A percentile compares a stretch with the other conserved stretches of the same genome.
Evolutionary conservation across 2,113 vertebrate species (phyloP).

Genomic region (Periophthalmodon schlosseri): DNA sequence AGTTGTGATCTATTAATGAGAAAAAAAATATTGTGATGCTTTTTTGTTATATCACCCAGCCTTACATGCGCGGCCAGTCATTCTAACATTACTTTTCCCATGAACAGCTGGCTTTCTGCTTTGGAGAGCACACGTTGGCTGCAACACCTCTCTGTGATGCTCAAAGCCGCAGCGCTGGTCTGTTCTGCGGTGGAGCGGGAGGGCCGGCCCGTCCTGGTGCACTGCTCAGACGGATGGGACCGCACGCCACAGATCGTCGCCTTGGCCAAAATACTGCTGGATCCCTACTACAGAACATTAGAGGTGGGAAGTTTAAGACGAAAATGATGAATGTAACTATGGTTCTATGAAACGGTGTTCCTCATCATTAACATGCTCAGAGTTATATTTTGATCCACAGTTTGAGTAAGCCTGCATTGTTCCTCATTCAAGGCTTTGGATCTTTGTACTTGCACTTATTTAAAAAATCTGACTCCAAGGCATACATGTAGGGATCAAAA

Average conservation of each 20-base stretch:
- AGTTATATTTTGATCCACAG: no score
- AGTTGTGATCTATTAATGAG: no score
- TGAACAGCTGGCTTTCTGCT: conserved; percentile 92
- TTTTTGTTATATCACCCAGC: no score
- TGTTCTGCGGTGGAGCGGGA: conserved; percentile 91
- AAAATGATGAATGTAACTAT: no score
- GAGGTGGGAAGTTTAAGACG: conserved; percentile 78
- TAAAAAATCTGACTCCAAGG: no score
- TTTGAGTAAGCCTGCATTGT: no score
- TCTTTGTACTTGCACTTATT: no score
- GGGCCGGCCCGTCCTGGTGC: conserved; percentile 92
- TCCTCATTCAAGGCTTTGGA: no score
- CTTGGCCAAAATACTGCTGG: conserved; percentile 90
- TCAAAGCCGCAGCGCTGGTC: conserved; percentile 94
- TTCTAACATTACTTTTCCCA: background rate
- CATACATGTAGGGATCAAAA: no score
- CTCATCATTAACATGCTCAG: no score
- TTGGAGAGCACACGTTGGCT: conserved; percentile 98
- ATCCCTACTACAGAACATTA: conserved; percentile 96
- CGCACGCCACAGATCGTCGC: conserved; percentile 96
- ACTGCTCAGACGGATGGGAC: conserved; percentile 98
- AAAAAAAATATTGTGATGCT: no score
- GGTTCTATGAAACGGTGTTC: no score
- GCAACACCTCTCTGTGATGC: conserved; percentile 96
- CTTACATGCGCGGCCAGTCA: background rate